Evolutionary conservation across 2,888 invertebrate genomes (phyloP).

Genomic region (Agonopterix heracliana): DNA sequence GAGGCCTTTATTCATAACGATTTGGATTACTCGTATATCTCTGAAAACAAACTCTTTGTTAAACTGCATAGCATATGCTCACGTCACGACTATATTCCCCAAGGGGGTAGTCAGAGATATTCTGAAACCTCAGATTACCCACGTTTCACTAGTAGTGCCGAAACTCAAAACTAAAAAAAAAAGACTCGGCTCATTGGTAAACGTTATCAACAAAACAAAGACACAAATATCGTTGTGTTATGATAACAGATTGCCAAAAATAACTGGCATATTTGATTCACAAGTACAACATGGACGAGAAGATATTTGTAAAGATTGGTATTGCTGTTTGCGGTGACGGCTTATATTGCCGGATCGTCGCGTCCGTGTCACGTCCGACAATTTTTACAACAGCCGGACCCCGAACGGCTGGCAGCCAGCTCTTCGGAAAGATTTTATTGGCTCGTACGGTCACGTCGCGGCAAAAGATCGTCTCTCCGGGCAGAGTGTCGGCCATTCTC

Average conservation of each 20-base stretch:
- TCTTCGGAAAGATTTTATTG: slow-evolving; percentile 60
- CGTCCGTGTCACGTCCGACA: slow-evolving; percentile 45
- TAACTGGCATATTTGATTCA: not conserved
- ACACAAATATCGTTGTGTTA: not conserved
- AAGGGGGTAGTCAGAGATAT: too few species aligned
- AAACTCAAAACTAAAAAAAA: too few species aligned
- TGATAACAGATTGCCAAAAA: not conserved
- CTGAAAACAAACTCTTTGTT: too few species aligned
- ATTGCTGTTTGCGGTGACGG: slow-evolving; percentile 19
- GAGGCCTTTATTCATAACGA: not conserved
- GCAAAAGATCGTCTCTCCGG: slow-evolving; percentile 53
- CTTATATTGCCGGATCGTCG: slow-evolving; percentile 14
- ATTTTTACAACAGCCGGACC: slow-evolving; percentile 48
- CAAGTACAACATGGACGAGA: not conserved
- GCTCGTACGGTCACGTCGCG: slow-evolving; percentile 59
- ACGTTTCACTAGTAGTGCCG: too few species aligned
- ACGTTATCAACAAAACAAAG: too few species aligned
- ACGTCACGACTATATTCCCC: too few species aligned
- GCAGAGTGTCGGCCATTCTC: slow-evolving; percentile 45
- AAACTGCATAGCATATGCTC: too few species aligned
- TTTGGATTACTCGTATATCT: too few species aligned
- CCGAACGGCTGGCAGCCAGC: slow-evolving; percentile 33
- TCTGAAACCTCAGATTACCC: too few species aligned
- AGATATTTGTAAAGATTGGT: slow-evolving; percentile 4
- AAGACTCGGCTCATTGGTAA: too few species aligned